Evolutionary conservation across 1,140 invertebrate species (phyloP).

Genomic region (Microplitis demolitor): DNA sequence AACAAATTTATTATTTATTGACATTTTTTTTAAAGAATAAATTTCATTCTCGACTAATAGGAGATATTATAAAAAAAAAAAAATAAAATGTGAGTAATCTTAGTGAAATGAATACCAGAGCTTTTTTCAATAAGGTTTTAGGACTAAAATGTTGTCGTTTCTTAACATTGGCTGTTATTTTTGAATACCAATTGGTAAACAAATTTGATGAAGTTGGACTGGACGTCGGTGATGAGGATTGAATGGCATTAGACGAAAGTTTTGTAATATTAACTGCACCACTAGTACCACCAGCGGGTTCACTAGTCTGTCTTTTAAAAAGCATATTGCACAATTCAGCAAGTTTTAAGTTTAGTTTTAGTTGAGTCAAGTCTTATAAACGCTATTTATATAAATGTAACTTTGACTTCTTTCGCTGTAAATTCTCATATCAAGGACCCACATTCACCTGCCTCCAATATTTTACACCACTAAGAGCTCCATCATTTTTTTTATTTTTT

Average conservation of each 20-base stretch:
- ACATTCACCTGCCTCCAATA: neutral
- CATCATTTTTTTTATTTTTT: neutral
- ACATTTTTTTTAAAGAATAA: conserved; percentile 1
- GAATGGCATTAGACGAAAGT: conserved; percentile 29
- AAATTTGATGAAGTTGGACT: conserved; percentile 45
- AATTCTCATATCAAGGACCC: too few species aligned
- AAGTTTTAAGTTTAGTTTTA: neutral
- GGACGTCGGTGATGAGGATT: conserved; percentile 48
- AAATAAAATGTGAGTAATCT: neutral
- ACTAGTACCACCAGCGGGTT: conserved; percentile 41
- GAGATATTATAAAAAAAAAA: neutral
- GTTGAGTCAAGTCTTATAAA: neutral
- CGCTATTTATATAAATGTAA: neutral
- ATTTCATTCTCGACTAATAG: neutral
- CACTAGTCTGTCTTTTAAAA: conserved; percentile 52
- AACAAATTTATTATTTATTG: neutral
- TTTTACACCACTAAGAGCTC: too few species aligned
- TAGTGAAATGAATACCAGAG: conserved; percentile 45
- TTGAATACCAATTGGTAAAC: conserved; percentile 59
- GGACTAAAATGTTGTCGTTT: conserved; percentile 56
- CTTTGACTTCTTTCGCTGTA: too few species aligned
- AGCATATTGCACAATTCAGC: conserved; percentile 34
- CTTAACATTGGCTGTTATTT: conserved; percentile 58
- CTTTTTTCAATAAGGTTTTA: conserved; percentile 55
- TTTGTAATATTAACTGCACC: conserved; percentile 19